These are phyloP conservation scores for Callosobruchus maculatus DNA, from an alignment of 2,888 invertebrate species.

Conservation along the genomic window DNA sequence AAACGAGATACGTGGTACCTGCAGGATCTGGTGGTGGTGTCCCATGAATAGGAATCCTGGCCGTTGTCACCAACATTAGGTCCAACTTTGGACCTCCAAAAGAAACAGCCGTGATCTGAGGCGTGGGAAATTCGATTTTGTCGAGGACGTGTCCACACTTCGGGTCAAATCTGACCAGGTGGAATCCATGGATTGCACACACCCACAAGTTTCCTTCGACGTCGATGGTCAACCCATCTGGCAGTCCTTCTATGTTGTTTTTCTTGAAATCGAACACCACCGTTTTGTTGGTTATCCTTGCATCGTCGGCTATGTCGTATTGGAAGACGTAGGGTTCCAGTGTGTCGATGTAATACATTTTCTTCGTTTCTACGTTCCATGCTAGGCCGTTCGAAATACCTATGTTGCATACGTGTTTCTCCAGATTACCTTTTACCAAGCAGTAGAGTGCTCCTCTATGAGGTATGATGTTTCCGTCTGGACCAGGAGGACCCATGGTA, in stretches of 20 bases:
- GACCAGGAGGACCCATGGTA: constrained; percentile 33
- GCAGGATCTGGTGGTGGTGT: constrained; percentile 15
- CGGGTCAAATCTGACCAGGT: constrained; percentile 55
- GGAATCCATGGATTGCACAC: constrained; percentile 64
- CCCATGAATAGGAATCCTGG: constrained; percentile 22
- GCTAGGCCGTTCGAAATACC: constrained; percentile 72
- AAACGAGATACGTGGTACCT: constrained; percentile 6
- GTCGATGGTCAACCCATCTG: constrained; percentile 73
- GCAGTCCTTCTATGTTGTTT: constrained; percentile 40
- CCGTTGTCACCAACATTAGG: constrained; percentile 64
- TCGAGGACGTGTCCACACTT: constrained; percentile 54
- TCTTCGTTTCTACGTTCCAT: constrained; percentile 61
- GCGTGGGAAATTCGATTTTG: constrained; percentile 59
- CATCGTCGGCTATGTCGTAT: constrained; percentile 65
- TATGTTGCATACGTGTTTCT: constrained; percentile 47
- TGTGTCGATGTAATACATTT: constrained; percentile 66
- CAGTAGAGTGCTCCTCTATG: constrained; percentile 50
- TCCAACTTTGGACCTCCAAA: constrained; percentile 65
- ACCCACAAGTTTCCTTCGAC: constrained; percentile 71
- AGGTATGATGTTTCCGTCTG: constrained; percentile 21
- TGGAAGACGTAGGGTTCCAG: constrained; percentile 60
- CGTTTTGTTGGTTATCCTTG: constrained; percentile 59
- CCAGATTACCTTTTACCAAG: constrained; percentile 22
- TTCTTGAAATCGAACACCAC: constrained; percentile 53
- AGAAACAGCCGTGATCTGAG: constrained; percentile 64